These are phyloP conservation scores for Varroa destructor DNA, from an alignment of 1,140 invertebrate genomes.

Conservation along the genomic window DNA sequence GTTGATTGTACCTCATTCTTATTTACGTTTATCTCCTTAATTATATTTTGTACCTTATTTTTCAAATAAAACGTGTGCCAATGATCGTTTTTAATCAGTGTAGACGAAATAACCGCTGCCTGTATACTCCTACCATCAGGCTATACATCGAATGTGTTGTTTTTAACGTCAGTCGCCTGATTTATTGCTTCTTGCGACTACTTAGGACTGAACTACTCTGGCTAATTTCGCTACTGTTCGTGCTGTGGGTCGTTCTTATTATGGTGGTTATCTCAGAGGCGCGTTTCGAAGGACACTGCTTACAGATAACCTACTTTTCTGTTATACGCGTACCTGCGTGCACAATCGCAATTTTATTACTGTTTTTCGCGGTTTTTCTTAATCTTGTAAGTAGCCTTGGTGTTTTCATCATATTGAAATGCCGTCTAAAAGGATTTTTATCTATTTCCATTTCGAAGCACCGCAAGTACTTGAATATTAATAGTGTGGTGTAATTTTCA, in stretches of 20 bases:
- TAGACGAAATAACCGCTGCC: too few relatives aligned
- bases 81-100: slow-evolving; percentile 51
- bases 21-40: too few relatives aligned
- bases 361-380: slow-evolving; percentile 71
- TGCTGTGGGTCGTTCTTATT: slow-evolving; percentile 3
- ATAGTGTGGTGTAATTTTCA: neutral
- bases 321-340: slow-evolving; percentile 65
- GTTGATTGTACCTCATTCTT: too few relatives aligned
- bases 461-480: neutral
- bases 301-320: slow-evolving; percentile 56
- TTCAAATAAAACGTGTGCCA: neutral
- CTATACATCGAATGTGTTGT: slow-evolving; percentile 46
- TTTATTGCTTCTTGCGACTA: neutral
- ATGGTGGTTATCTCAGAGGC: neutral
- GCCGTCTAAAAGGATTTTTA: too few relatives aligned
- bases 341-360: slow-evolving; percentile 64
- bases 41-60: too few relatives aligned
- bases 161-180: slow-evolving; percentile 43
- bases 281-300: slow-evolving; percentile 38
- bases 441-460: too few relatives aligned
- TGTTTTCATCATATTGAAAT: neutral
- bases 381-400: slow-evolving; percentile 61
- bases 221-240: neutral
- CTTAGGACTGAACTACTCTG: neutral
- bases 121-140: too few relatives aligned